Base-by-base conservation (phyloP, 2,888 invertebrate species). In the Pandemis cinnamomeana region DNA sequence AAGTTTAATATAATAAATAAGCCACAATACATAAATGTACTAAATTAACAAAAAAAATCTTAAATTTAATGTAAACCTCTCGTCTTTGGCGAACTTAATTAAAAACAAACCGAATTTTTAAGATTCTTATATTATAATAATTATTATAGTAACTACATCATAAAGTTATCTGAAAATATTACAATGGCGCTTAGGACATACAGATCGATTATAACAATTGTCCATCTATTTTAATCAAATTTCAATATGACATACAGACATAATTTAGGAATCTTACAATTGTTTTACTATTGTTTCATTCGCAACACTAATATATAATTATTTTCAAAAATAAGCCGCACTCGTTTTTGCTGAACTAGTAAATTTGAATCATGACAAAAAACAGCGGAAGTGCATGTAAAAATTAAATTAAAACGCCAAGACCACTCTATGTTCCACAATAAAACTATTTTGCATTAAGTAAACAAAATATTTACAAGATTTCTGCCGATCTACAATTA, bases 1-100 rank as follows among this genome's bases (percentile, higher is more conserved):
- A 71, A 74, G 66, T 74, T 66, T 67, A 74, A 67, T 74, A 70
- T 71, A 74, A 74, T 74, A 70, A 74, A 74, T 74, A 74, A 74
- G 74, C 74, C 67, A 68, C 72, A 69, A 69, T 69, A 73, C 66
- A 69, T 69, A 66, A 70, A 58, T 68, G 72, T 53, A 60, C 42
- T 73, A 51, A 51, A 41, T 51, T 66, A 73, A 69, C 73, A 69
- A 68, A 72, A 67, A 48, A 69, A 51, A n/a, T 15, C 20, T 44
- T 60, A 69, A 51, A 36, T 62, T 60, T 60, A 69, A 48, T 36
- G 58, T 73, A 71, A 61, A 61, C 44, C 42, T 70, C 61, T 72
- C 67, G 61, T 71, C 67, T 68, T 70, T 70, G 61, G 70, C 75
- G 67, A 70, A 67, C 51, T 51, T 69, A n/a, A 58, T 36, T 60